phyloP scores from a whole-genome alignment of 2,888 invertebrate species.

The Ceriagrion tenellum region DNA sequence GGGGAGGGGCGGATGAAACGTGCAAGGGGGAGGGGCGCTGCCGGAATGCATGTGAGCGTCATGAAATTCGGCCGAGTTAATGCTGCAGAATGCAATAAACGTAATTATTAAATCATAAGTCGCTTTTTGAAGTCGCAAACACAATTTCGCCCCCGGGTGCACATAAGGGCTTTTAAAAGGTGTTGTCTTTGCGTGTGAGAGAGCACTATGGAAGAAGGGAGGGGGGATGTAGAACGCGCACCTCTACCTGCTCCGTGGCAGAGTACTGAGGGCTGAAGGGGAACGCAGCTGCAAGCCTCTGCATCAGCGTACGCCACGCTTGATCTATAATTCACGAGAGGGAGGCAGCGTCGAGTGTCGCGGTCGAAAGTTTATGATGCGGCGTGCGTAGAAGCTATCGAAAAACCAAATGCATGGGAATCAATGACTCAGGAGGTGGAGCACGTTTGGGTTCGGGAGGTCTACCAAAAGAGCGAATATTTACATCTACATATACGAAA shows the following conservation, averaged over 20 bases:
- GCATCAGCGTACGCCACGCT: not conserved
- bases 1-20: no score
- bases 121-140: slow-evolving; percentile 52
- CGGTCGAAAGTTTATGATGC: not conserved
- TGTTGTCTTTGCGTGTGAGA: not conserved
- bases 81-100: slow-evolving; percentile 43
- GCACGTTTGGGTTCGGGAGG: not conserved
- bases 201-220: not conserved
- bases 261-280: not conserved
- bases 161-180: slow-evolving; percentile 7
- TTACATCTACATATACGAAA: no score
- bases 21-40: not conserved
- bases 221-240: not conserved
- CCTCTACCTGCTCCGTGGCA: not conserved
- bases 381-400: not conserved
- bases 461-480: not conserved
- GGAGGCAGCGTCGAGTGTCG: not conserved
- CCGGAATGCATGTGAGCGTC: not conserved
- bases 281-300: not conserved
- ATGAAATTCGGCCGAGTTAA: slow-evolving; percentile 47
- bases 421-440: not conserved
- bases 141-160: slow-evolving; percentile 10
- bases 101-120: slow-evolving; percentile 44
- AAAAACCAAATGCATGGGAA: not conserved
- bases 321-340: slow-evolving; percentile 31